phyloP scores from a whole-genome alignment of 2,113 vertebrate species.

The Eidolon helvum region DNA sequence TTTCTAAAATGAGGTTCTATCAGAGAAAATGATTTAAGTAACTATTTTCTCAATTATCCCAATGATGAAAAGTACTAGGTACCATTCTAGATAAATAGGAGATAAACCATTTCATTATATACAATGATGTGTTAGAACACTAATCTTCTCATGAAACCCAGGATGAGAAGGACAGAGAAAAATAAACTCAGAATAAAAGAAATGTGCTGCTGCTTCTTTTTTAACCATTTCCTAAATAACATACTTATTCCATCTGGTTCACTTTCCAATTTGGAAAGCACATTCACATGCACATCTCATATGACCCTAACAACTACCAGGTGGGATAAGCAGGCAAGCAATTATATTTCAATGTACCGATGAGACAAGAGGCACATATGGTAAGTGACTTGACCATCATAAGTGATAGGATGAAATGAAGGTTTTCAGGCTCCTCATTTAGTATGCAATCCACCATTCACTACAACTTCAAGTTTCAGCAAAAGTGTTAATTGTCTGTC shows the following conservation, averaged over 20 bases:
- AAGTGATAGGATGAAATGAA: background rate
- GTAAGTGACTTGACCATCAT: background rate
- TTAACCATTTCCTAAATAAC: background rate
- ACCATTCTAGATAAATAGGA: background rate
- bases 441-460: background rate
- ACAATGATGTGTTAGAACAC: background rate
- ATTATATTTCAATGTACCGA: background rate
- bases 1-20: background rate
- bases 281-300: background rate
- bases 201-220: background rate
- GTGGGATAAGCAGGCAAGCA: background rate
- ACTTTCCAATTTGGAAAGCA: background rate
- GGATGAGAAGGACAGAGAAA: background rate
- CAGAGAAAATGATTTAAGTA: slow-evolving; percentile 17
- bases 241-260: background rate
- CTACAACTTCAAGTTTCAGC: background rate
- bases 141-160: background rate
- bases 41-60: slow-evolving; percentile 21
- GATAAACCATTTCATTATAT: background rate
- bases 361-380: background rate
- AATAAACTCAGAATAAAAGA: background rate
- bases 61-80: background rate
- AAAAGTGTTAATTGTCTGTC: background rate
- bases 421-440: background rate
- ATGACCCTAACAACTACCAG: background rate